Evolutionary conservation across 2,797 vertebrate genomes (phyloP), one percentile per base, ranked within the genome.

Genomic region (Leptodactylus fallax): DNA sequence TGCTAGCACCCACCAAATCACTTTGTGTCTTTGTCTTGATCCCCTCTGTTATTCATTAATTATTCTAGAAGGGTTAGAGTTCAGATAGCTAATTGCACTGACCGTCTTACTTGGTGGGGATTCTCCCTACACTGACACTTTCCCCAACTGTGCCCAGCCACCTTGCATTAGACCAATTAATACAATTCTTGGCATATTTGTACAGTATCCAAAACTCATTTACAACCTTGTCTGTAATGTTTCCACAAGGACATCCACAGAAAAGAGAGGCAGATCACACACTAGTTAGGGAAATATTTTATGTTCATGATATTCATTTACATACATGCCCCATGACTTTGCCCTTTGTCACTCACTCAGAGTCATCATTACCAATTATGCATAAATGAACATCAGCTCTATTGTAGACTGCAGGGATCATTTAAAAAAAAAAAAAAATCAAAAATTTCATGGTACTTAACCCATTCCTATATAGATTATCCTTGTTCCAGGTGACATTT

Each of bases 21-120:
- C 96, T 97, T 97, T 94, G 95, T 94, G 96, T 96, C 96, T 98
- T 98, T 98, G 97, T 98, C 98, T 97, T 98, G 97, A 98, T 98
- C 97, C 97, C 96, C 94, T 98, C 95, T 97, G 97, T 97, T 98
- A 97, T 97, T 98, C 97, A 98, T 99, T 98, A 99, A 98, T 98
- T 99, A 98, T 98, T 98, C 96, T 95, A 94, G 96, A 96, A 93
- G 96, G 98, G 97, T 98, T 96, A 97, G 95, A 97, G 98, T 97
- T 98, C 95, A 95, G 94, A 96, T 95, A 96, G 97, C 97, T 98
- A 98, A 99, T 98, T 99, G 97, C 96, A 95, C 95, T 96, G 96
- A 96, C 96, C 94, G 94, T 96, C 96, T 96, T 95, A 96, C 96
- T 97, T 96, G 95, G 96, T 96, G 93, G 95, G 95, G 96, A 98